Percentiles rank a stretch among this genome's conserved stretches.
phyloP scores from a whole-genome alignment of 2,113 vertebrate genomes.

The Bucco capensis region DNA sequence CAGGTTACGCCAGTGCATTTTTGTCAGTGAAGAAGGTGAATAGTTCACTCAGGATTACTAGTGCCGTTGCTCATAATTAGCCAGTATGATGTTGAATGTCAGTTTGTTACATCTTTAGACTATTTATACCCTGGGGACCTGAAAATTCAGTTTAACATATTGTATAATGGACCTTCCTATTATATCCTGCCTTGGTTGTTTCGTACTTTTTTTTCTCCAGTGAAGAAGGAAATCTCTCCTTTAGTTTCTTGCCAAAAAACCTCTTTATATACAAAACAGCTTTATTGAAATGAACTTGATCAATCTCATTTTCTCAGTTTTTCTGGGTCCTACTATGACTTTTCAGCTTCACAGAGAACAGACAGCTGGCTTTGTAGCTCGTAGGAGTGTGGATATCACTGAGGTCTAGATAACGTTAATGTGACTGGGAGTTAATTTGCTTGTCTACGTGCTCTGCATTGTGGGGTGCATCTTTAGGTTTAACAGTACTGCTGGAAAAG shows the following conservation, averaged over 20 bases:
- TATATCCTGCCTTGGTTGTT: neutral
- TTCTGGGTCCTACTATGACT: neutral
- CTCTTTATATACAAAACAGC: neutral
- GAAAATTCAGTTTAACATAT: conserved; percentile 19
- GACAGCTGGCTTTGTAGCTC: conserved; percentile 14
- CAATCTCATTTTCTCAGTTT: conserved; percentile 17
- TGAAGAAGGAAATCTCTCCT: neutral
- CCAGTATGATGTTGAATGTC: conserved; percentile 37
- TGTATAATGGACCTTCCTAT: neutral
- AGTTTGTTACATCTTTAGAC: neutral
- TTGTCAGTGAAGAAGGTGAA: conserved; percentile 67
- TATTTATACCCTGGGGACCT: neutral
- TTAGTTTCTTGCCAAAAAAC: neutral
- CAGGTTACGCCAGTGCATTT: conserved; percentile 54
- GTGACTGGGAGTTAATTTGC: conserved; percentile 44
- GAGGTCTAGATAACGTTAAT: conserved; percentile 27
- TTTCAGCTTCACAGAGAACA: conserved; percentile 24
- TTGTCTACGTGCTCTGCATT: conserved; percentile 43
- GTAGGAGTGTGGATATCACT: conserved; percentile 24
- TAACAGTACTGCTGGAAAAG: neutral
- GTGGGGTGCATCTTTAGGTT: conserved; percentile 5
- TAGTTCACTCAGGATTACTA: conserved; percentile 61
- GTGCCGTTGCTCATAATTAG: conserved; percentile 64
- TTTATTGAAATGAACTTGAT: conserved; percentile 5
- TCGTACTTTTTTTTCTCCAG: neutral